Percentiles rank a stretch among this genome's conserved stretches.
Evolutionary conservation across 2,113 vertebrate species (phyloP).

Genomic region (Macrotis lagotis): DNA sequence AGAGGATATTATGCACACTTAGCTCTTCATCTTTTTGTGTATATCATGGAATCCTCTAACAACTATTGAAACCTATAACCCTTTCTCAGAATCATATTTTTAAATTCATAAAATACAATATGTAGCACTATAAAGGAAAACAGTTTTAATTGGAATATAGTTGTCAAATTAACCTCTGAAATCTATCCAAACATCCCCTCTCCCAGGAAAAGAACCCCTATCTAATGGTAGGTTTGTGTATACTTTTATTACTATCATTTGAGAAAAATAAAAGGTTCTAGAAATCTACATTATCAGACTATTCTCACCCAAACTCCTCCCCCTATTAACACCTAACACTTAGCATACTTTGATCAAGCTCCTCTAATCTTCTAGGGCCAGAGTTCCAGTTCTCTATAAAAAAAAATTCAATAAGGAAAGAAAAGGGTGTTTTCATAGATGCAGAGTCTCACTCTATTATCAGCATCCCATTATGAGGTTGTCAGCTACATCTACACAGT

Average conservation of each 20-base stretch:
- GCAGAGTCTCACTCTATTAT: not conserved
- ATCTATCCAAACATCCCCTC: not conserved
- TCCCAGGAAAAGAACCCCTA: not conserved
- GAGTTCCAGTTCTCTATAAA: not conserved
- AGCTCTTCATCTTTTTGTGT: not conserved
- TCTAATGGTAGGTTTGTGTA: not conserved
- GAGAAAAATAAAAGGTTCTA: constrained; percentile 44
- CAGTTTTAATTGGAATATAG: not conserved
- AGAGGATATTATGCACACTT: not conserved
- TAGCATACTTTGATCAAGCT: not conserved
- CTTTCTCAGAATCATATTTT: not conserved
- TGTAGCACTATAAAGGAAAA: not conserved
- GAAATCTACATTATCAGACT: not conserved
- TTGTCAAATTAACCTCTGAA: not conserved
- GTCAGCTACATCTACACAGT: not conserved
- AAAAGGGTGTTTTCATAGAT: not conserved
- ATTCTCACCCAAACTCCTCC: not conserved
- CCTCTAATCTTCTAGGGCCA: not conserved
- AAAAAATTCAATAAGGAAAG: not conserved
- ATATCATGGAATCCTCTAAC: not conserved
- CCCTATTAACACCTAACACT: not conserved
- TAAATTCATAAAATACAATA: not conserved
- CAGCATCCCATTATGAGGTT: not conserved
- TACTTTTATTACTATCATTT: not conserved
- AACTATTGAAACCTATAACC: not conserved